Evolutionary conservation across 2,888 invertebrate genomes (phyloP).

Genomic region (Tetheella fluctuosa): DNA sequence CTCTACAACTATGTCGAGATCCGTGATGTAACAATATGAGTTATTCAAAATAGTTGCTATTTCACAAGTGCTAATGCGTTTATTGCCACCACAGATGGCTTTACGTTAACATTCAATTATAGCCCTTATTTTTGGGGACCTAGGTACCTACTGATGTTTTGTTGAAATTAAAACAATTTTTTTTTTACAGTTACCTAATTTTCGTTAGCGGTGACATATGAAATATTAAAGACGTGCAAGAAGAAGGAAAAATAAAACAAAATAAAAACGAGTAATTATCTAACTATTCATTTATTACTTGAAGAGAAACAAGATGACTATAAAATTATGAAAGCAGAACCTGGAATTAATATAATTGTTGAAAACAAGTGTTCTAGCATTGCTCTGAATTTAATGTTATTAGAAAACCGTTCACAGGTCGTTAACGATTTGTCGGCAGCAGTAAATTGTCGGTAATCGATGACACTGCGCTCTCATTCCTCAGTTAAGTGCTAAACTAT

Average conservation of each 20-base stretch:
- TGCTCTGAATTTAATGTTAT: conserved; percentile 33
- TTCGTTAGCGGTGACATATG: background rate
- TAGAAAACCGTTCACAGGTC: conserved; percentile 40
- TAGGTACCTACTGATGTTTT: background rate
- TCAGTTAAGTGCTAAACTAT: conserved; percentile 30
- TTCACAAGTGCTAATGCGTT: conserved; percentile 28
- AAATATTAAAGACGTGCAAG: background rate
- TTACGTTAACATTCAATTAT: background rate
- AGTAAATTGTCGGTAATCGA: conserved; percentile 40
- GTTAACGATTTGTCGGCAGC: conserved; percentile 27
- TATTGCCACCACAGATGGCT: conserved; percentile 10
- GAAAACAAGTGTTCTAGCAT: background rate
- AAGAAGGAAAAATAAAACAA: background rate
- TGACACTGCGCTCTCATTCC: conserved; percentile 37
- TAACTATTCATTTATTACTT: too few relatives aligned
- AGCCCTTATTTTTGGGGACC: background rate
- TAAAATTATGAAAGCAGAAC: too few relatives aligned
- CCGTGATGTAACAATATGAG: conserved; percentile 29
- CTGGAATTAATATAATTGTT: conserved; percentile 10
- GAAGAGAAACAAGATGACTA: too few relatives aligned
- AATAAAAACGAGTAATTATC: too few relatives aligned
- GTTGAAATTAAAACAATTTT: background rate
- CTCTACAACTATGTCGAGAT: conserved; percentile 29
- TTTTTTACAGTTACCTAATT: background rate
- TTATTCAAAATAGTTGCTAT: conserved; percentile 15